Percentiles rank a stretch among this genome's conserved stretches.
These are phyloP conservation scores for Leucoraja ocellata DNA, from an alignment of 2,797 vertebrate genomes.

Conservation along the genomic window DNA sequence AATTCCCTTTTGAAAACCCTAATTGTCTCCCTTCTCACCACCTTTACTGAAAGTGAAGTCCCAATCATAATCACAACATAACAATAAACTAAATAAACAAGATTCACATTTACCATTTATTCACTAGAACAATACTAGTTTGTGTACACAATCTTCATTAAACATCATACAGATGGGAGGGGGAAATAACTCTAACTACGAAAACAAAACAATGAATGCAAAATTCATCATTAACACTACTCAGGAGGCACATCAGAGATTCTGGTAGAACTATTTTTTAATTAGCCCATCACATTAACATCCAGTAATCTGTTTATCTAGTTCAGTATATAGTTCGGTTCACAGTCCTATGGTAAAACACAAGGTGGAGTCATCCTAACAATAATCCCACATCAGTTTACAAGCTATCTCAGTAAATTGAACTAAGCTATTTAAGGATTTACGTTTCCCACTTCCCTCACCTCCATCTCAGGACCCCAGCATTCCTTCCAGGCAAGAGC, in stretches of 20 bases:
- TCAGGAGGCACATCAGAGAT: background rate
- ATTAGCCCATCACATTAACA: background rate
- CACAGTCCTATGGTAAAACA: constrained; percentile 11
- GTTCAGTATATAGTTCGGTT: background rate
- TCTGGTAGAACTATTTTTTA: background rate
- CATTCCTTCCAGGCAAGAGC: too few relatives aligned
- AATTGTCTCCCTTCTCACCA: too few relatives aligned
- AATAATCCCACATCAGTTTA: background rate
- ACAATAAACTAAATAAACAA: background rate
- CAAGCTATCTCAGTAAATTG: background rate
- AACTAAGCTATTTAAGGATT: constrained; percentile 17
- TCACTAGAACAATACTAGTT: background rate
- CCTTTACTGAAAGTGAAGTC: too few relatives aligned
- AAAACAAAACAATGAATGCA: background rate
- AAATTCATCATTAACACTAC: background rate
- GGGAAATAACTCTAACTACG: background rate
- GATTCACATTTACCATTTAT: background rate
- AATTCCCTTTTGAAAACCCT: too few relatives aligned
- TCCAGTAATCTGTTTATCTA: constrained; percentile 16
- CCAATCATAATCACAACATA: background rate
- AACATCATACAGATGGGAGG: background rate
- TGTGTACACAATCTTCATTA: background rate
- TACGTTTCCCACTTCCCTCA: background rate
- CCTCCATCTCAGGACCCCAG: too few relatives aligned
- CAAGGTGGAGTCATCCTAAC: background rate